Evolutionary conservation across 2,888 invertebrate species (phyloP), one percentile per base, ranked within the genome.

Genomic region (Eristalinus aeneus): DNA sequence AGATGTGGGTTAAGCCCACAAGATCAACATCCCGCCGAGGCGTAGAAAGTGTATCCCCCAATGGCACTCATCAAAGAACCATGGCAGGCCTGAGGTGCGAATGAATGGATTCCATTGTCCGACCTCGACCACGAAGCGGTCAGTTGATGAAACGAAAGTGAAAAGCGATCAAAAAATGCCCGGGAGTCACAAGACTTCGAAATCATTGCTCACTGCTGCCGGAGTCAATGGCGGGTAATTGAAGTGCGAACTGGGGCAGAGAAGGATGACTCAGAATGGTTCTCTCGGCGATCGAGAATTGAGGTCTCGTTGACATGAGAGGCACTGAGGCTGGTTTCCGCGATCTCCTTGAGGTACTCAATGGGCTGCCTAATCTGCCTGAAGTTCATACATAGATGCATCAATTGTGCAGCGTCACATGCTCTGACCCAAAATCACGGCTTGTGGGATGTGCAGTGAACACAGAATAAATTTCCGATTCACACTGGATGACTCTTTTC

Each of bases 231-330:
- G 63, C 16, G n/a, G 27, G 27, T 64, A 64, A 73, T 73, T 64
- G 73, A 64, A 73, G 64, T 73, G 73, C 54, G 32, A 73, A 73
- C 56, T 73, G n/a, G 69, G 54, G 54, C 32, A 46, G 31, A 36
- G 5, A 2, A 8, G 63, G 71, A 60, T 60, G 60, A 71, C 16
- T 72, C 53, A 31, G 16, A 46, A 16, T 8, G 16, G 46, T 46
- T 46, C 46, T 46, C 16, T n/a, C 5, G 46, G 46, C 16, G 46
- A 5, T 46, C 46, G n/a, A n/a, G 16, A 16, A 16, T 16, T 8
- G 46, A 16, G 23, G 10, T 4, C 56, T 23, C 16, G 56, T 67
- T 67, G 67, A 67, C 67, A 53, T 67, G 53, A 16, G 8, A 54
- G 10, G 46, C 16, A 46, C 16, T 23, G 22, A 22, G 56, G 22